Evolutionary conservation across 2,113 vertebrate species (phyloP), one percentile per base, ranked within the genome.

Genomic region (Taxidea taxus): DNA sequence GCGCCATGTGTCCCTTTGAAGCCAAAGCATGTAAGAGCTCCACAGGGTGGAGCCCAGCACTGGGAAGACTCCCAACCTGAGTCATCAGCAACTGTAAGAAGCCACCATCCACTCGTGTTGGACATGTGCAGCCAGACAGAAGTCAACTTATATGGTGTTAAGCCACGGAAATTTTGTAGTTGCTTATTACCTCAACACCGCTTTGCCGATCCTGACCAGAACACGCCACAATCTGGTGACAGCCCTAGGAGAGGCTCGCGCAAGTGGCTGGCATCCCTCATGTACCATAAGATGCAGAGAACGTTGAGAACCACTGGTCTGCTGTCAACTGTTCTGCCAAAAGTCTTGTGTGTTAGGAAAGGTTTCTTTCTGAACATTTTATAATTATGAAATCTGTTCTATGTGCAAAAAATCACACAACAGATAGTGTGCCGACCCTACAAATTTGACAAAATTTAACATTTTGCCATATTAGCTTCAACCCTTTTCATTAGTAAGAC

Each of bases 201-300:
- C 29, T 64, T 70, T 6, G 20, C 21, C 21, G 0, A n/a, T 23
- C n/a, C 44, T 15, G 44, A 39, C 11, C 12, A 6, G 14, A 2
- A 3, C 60, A 25, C 5, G 13, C 47, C 7, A 1, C 3, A 8
- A 14, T 39, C 58, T 4, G 11, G 34, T 6, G 54, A 4, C 1
- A 11, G 34, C 6, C 37, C 13, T 13, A 7, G 49, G 18, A 42
- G 29, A 37, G 23, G 51, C 21, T 42, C 39, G 21, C 1, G 5
- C 15, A 5, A 34, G 2, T 14, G 34, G 27, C 6, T 49, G 54
- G 20, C 51, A 7, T 39, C 25, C 42, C 31, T 54, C 60, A 34
- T 25, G 0, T 8, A 21, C 8, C 1, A 4, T n/a, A 23, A 42
- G n/a, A n/a, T 23, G 42, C 8, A 37, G 10, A 39, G 21, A 39